Percentiles rank a stretch among this genome's conserved stretches.
phyloP scores from a whole-genome alignment of 2,113 vertebrate genomes.

The Spheniscus mendiculus region DNA sequence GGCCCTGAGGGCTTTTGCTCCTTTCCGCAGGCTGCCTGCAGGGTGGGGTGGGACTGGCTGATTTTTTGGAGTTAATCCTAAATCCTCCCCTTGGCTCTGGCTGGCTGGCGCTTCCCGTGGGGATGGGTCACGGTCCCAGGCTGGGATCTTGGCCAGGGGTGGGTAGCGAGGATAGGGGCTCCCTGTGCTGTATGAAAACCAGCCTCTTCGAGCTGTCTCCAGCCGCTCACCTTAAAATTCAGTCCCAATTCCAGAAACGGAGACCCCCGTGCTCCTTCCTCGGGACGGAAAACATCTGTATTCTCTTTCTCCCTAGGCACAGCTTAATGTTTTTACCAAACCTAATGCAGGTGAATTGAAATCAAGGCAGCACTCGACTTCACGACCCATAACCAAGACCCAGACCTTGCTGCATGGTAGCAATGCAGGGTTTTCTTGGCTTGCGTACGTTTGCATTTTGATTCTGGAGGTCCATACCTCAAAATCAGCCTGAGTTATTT shows the following conservation, averaged over 20 bases:
- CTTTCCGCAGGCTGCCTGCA: not conserved
- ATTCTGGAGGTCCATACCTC: not conserved
- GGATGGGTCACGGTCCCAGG: not conserved
- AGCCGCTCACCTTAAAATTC: not conserved
- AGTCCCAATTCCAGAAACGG: not conserved
- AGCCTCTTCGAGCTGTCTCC: not conserved
- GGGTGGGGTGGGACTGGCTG: not conserved
- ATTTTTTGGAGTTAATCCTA: not conserved
- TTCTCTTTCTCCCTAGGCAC: not conserved
- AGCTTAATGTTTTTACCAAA: not conserved
- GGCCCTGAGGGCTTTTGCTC: not conserved
- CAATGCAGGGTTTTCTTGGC: not conserved
- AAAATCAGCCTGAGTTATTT: not conserved
- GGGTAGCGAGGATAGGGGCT: not conserved
- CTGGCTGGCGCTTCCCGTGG: not conserved
- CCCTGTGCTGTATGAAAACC: not conserved
- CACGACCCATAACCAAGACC: not conserved
- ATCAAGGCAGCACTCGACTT: accelerated
- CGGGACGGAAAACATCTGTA: not conserved
- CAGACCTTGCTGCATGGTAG: not conserved
- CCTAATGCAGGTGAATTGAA: not conserved
- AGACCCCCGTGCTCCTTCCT: accelerated
- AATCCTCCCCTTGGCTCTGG: not conserved
- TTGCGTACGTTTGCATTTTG: accelerated
- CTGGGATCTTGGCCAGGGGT: not conserved